Evolutionary conservation across 2,888 invertebrate genomes (phyloP).

Genomic region (Eupeodes luniger): DNA sequence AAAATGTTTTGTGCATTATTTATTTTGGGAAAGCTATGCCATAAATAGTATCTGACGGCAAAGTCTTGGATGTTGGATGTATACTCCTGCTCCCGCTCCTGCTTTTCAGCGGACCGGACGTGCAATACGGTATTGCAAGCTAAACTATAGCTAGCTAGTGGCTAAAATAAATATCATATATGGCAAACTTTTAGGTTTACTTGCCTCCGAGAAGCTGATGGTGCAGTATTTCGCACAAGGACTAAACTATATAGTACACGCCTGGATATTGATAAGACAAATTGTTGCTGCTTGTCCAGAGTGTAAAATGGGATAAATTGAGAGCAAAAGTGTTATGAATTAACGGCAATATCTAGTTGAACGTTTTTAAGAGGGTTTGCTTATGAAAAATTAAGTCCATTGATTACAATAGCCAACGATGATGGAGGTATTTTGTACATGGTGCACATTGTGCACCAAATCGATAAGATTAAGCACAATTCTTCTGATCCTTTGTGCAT

Average conservation of each 20-base stretch:
- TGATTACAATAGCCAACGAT: slow-evolving; percentile 54
- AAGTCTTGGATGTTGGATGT: slow-evolving; percentile 35
- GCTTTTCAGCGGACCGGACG: too few species aligned
- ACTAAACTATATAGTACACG: neutral
- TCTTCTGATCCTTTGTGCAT: neutral
- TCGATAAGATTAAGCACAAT: slow-evolving; percentile 3
- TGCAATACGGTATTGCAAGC: slow-evolving; percentile 54
- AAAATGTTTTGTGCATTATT: slow-evolving; percentile 72
- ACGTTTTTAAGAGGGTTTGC: slow-evolving; percentile 43
- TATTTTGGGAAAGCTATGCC: slow-evolving; percentile 65
- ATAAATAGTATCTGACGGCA: slow-evolving; percentile 73
- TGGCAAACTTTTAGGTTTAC: slow-evolving; percentile 64
- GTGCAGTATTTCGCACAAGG: neutral
- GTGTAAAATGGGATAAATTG: slow-evolving; percentile 70
- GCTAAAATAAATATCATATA: slow-evolving; percentile 45
- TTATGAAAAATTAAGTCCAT: slow-evolving; percentile 58
- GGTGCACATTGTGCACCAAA: neutral
- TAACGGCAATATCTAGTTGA: slow-evolving; percentile 59
- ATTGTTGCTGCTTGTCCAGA: slow-evolving; percentile 52
- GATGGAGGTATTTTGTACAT: neutral
- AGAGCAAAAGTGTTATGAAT: slow-evolving; percentile 57
- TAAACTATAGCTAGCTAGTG: neutral
- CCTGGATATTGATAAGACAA: slow-evolving; percentile 59
- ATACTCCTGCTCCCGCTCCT: too few species aligned
- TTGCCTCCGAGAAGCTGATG: slow-evolving; percentile 34